Evolutionary conservation across 2,113 vertebrate species (phyloP).

Genomic region (Myotis brandtii): DNA sequence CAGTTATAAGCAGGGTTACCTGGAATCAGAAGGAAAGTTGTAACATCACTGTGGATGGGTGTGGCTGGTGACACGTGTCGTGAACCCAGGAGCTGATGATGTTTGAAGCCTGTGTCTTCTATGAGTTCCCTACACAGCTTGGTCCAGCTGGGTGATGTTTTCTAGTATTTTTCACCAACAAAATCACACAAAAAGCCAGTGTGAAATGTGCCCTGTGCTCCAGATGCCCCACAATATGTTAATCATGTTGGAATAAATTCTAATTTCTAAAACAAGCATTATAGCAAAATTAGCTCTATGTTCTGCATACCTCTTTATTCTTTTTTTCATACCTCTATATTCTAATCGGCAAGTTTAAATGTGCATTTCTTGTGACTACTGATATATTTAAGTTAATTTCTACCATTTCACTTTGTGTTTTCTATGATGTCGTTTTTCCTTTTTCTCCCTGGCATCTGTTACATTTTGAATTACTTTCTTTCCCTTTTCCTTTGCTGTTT

Average conservation of each 20-base stretch:
- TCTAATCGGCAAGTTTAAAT: background rate
- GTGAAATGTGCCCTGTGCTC: background rate
- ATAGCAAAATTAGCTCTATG: background rate
- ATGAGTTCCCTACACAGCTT: background rate
- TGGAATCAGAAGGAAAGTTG: background rate
- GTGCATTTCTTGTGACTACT: background rate
- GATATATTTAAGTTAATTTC: background rate
- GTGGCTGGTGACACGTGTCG: fast-evolving
- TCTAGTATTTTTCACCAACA: background rate
- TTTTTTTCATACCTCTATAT: background rate
- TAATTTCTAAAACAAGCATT: background rate
- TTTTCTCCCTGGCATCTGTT: background rate
- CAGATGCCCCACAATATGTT: background rate
- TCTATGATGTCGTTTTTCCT: background rate
- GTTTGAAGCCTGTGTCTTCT: background rate
- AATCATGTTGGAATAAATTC: background rate
- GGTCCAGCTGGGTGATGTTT: background rate
- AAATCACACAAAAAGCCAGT: background rate
- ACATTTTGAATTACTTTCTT: background rate
- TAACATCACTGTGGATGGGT: too few relatives aligned
- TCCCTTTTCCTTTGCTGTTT: background rate
- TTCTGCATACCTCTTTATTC: background rate
- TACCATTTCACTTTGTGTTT: background rate
- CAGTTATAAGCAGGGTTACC: background rate
- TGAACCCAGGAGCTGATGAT: fast-evolving